Evolutionary conservation across 2,888 invertebrate genomes (phyloP).

Genomic region (Seladonia tumulorum): DNA sequence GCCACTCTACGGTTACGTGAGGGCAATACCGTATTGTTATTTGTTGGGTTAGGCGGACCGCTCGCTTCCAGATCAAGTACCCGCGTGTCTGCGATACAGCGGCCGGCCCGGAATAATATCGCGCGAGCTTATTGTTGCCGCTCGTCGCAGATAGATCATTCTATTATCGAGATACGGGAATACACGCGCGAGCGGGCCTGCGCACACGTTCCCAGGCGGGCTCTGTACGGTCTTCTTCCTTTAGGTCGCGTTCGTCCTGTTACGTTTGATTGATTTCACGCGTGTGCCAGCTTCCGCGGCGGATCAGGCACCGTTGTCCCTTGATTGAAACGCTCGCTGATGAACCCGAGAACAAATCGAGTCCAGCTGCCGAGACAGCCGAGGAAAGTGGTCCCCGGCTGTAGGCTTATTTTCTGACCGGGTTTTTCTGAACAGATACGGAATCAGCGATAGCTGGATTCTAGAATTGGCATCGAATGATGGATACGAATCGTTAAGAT

Average conservation of each 20-base stretch:
- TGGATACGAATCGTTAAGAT: slow-evolving; percentile 63
- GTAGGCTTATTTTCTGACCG: slow-evolving; percentile 15
- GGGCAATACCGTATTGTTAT: slow-evolving; percentile 79
- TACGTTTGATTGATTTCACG: slow-evolving; percentile 43
- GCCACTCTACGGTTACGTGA: slow-evolving; percentile 75
- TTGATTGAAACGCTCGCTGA: slow-evolving; percentile 44
- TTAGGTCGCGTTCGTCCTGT: background rate
- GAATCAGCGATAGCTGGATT: slow-evolving; percentile 42
- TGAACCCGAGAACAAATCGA: slow-evolving; percentile 43
- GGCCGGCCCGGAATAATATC: slow-evolving; percentile 72
- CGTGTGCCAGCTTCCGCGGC: slow-evolving; percentile 27
- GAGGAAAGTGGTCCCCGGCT: slow-evolving; percentile 30
- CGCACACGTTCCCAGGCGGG: background rate
- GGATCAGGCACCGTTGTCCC: slow-evolving; percentile 26
- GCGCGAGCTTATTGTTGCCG: slow-evolving; percentile 76
- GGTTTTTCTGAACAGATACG: slow-evolving; percentile 10
- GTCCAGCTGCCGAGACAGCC: slow-evolving; percentile 15
- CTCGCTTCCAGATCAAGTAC: slow-evolving; percentile 76
- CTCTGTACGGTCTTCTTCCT: background rate
- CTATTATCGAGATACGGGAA: slow-evolving; percentile 77
- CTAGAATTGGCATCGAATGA: slow-evolving; percentile 56
- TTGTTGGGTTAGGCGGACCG: slow-evolving; percentile 77
- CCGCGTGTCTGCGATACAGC: slow-evolving; percentile 72
- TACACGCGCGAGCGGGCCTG: background rate
- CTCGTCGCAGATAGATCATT: slow-evolving; percentile 77